Evolutionary conservation across 2,888 invertebrate species (phyloP), one percentile per base, ranked within the genome.

Genomic region (Scaptodrosophila latifasciaeformis): DNA sequence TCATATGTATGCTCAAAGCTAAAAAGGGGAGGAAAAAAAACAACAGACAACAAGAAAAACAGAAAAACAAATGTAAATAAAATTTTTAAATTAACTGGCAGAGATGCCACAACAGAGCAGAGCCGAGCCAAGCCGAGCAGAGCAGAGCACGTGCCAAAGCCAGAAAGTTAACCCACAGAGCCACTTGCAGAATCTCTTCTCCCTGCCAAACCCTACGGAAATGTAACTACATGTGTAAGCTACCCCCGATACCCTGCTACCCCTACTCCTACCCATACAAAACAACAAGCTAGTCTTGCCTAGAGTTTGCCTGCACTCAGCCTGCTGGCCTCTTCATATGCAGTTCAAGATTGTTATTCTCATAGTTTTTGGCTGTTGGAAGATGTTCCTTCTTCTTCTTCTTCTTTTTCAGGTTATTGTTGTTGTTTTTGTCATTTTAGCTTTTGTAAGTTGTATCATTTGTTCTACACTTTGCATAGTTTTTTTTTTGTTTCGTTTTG

Each of bases 31-130:
- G n/a, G n/a, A n/a, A n/a, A n/a, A n/a, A n/a, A 48, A 51, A 19
- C 50, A 56, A 15, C 35, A 34, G 27, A 15, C 44, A 54, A 34
- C 44, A 46, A 21, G 47, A 45, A 18, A 10, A 43, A 37, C 24
- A 47, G 29, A 2, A 30, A 45, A 34, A 39, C n/a, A n/a, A n/a
- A n/a, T n/a, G 77, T 69, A 70, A 74, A 69, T 77, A 75, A 19
- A 65, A 61, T 65, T 76, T 77, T 67, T 62, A 71, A 74, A 75
- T 77, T 69, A 77, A 77, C 78, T 74, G 57, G 48, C 77, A 60
- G n/a, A n/a, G n/a, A n/a, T n/a, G n/a, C n/a, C n/a, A n/a, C n/a
- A n/a, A n/a, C n/a, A n/a, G n/a, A n/a, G n/a, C n/a, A n/a, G n/a
- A n/a, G n/a, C n/a, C n/a, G n/a, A n/a, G n/a, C n/a, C n/a, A n/a